Evolutionary conservation across 2,113 vertebrate species (phyloP), one percentile per base, ranked within the genome.

Genomic region (Calonectris borealis): DNA sequence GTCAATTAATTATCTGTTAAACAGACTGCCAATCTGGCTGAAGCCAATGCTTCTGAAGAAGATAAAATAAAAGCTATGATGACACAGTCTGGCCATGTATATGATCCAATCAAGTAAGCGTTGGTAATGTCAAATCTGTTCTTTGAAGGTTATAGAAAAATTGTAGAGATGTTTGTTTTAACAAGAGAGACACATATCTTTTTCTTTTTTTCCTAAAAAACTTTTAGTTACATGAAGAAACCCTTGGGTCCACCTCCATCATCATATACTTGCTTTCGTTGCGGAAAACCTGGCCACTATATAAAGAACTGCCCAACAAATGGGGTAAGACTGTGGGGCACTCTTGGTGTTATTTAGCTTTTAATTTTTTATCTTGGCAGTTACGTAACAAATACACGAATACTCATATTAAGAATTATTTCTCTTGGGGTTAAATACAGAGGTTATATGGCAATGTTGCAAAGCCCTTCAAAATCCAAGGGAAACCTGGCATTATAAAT

Each of bases 41-140:
- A 99, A 98, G 99, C 98, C 65, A 99, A 99, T 95, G 99, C 98
- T 96, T 99, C 99, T 48, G 99, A 99, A 96, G 99, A 99, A 97
- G 99, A 99, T 98, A 99, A 99, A 98, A 99, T 99, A 97, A 99
- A 98, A 99, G 99, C 98, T 92, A 98, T 99, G 98, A 99, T 99
- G 98, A 98, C 98, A 91, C 99, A 99, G 98, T 99, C 99, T 97
- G 97, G 98, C 97, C 99, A 99, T 91, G 99, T 99, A 97, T 99
- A 99, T 95, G 99, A 99, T 97, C 98, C 99, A 18, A 96, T 99
- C 96, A 99, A 98, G 99, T 99, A 98, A 99, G 99, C 99, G 32
- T 97, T 73, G 18, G n/a, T 72, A 57, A 36, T 17, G 13, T 86
- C 66, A 54, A 57, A 72, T 64, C 46, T 75, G 2, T 81, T 80